Percentiles rank a stretch among this genome's conserved stretches.
Conservation (phyloP, 2,888 invertebrate genomes). For the Lasioglossum malachurum region DNA sequence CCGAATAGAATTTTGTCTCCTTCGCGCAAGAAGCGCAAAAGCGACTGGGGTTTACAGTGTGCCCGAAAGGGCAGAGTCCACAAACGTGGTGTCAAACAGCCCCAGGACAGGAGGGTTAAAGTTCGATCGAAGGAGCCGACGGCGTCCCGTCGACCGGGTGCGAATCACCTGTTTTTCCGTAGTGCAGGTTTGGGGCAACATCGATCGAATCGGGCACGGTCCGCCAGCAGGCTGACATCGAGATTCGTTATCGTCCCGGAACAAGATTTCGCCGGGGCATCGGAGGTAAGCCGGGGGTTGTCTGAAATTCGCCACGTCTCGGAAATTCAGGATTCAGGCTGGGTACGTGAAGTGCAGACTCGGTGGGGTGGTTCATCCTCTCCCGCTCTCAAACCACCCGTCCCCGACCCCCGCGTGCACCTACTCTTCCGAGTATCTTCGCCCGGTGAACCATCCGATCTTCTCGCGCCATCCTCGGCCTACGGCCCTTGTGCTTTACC, state of each 20-base stretch:
- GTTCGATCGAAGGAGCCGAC: constrained; percentile 2
- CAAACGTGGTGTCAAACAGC: not conserved
- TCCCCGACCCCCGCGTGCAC: not conserved
- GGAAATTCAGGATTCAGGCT: constrained; percentile 65
- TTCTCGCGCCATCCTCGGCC: constrained; percentile 47
- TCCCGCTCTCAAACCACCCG: not conserved
- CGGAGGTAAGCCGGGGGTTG: constrained; percentile 40
- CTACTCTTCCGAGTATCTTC: constrained; percentile 53
- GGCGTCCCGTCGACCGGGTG: not conserved
- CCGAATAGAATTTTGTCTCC: not conserved
- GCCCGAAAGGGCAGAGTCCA: not conserved
- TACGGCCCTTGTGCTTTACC: constrained; percentile 66
- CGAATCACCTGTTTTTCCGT: constrained; percentile 37
- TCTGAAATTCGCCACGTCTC: constrained; percentile 56
- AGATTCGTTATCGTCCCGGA: constrained; percentile 65
- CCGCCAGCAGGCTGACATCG: constrained; percentile 46
- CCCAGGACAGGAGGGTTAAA: not conserved
- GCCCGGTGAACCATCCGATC: constrained; percentile 55
- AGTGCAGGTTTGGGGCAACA: constrained; percentile 3
- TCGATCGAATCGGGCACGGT: constrained; percentile 43
- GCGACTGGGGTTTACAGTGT: not conserved
- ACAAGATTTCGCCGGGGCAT: constrained; percentile 41
- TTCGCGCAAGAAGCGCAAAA: not conserved
- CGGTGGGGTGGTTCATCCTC: constrained; percentile 14
- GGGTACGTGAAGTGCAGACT: constrained; percentile 51